Evolutionary conservation across 2,888 invertebrate species (phyloP).

Genomic region (Platycheirus rosarum): DNA sequence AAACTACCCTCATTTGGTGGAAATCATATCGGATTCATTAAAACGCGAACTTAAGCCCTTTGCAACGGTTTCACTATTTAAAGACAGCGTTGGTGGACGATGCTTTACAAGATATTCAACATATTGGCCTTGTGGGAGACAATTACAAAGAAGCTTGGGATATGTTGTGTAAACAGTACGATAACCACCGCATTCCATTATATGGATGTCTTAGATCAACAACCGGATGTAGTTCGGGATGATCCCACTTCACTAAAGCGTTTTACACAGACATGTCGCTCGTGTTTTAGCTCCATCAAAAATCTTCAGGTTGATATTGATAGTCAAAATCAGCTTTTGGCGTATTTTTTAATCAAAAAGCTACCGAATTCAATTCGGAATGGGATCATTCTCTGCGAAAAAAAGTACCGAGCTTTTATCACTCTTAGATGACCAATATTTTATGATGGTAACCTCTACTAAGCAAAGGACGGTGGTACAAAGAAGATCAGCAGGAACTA

Average conservation of each 20-base stretch:
- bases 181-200: too few relatives aligned
- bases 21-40: background rate
- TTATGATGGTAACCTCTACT: constrained; percentile 15
- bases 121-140: too few relatives aligned
- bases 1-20: background rate
- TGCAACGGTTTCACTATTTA: constrained; percentile 15
- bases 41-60: background rate
- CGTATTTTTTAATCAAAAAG: constrained; percentile 12
- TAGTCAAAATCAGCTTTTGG: background rate
- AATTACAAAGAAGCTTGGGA: too few relatives aligned
- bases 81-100: background rate
- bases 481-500: too few relatives aligned
- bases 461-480: too few relatives aligned
- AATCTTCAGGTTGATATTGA: background rate
- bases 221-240: too few relatives aligned
- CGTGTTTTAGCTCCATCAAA: constrained; percentile 13
- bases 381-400: constrained; percentile 19
- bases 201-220: too few relatives aligned
- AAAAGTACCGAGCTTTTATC: constrained; percentile 4
- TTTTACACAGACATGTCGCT: constrained; percentile 13
- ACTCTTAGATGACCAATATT: constrained; percentile 26
- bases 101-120: background rate
- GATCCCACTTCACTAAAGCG: constrained; percentile 1
- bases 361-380: constrained; percentile 10
- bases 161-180: too few relatives aligned